Evolutionary conservation across 2,888 invertebrate genomes (phyloP).

Genomic region (Caenorhabditis becei): DNA sequence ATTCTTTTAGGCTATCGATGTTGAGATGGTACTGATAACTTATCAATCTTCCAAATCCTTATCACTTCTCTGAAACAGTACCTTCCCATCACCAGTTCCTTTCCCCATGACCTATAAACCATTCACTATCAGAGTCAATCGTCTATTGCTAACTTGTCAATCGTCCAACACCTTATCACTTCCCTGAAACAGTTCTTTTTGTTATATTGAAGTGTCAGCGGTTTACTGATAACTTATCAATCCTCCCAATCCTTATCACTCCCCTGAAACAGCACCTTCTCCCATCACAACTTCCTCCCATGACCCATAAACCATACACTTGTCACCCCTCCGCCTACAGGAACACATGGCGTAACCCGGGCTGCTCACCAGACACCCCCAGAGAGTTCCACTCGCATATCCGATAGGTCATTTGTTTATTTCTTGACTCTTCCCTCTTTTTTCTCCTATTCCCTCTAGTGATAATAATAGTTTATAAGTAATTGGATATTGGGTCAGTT

Average conservation of each 20-base stretch:
- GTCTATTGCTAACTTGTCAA: too few species aligned
- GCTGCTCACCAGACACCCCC: slow-evolving; percentile 37
- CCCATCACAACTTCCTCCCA: not conserved
- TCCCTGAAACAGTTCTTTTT: too few species aligned
- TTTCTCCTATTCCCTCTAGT: too few species aligned
- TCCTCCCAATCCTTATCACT: too few species aligned
- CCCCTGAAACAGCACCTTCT: not conserved
- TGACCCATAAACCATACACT: not conserved
- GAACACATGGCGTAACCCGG: slow-evolving; percentile 44
- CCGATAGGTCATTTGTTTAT: slow-evolving; percentile 1
- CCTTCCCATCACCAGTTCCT: not conserved
- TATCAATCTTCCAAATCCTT: not conserved
- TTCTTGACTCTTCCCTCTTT: not conserved
- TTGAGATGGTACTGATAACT: not conserved
- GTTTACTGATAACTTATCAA: too few species aligned
- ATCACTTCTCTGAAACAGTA: too few species aligned
- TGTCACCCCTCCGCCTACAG: not conserved
- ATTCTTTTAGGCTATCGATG: too few species aligned
- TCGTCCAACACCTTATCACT: too few species aligned
- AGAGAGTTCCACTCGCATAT: not conserved
- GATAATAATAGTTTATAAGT: too few species aligned
- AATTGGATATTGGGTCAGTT: too few species aligned
- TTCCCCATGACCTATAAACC: not conserved
- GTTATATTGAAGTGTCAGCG: too few species aligned
- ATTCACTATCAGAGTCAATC: too few species aligned